Base-by-base conservation (phyloP, 35 echinoderm and acorn worm species). In the Stichopus chloronotus region DNA sequence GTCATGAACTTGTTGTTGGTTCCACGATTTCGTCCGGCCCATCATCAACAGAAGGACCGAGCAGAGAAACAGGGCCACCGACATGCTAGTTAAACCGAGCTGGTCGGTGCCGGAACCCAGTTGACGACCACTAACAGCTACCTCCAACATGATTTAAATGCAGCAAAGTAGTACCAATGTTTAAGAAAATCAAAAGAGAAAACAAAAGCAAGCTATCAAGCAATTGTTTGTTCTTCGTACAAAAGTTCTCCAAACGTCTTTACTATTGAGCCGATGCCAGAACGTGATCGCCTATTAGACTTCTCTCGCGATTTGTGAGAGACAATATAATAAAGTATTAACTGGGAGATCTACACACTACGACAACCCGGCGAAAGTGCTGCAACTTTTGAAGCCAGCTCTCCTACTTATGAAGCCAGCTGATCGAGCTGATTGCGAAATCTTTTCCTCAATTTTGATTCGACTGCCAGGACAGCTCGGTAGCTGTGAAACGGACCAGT, bases 391-490 rank as follows among this genome's bases (percentile, higher is more conserved):
- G 52, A 11, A 83, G 80, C 10, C 7, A 88, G 86, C 86, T 25
- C 25, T 30, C 30, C 17, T 74, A 7, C 69, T 69, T 60, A 69
- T 69, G 20, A 20, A 69, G 58, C 61, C 86, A 88, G 86, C 86
- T 88, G 86, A 63, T 88, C 21, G 84, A 17, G 14, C 6, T 14
- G 69, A 88, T 88, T 88, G 86, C 86, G 86, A 88, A 88, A 88
- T 88, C 80, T 19, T 20, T 43, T 43, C 17, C 52, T 83, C 11
- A 53, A 55, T 55, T 83, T 7, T 83, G 56, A 83, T 57, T 83
- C 8, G 25, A 83, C 80, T 8, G 19, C 25, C 52, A 30, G 20
- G 9, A 43, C 84, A 59, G 57, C 57, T 9, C 53, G 58, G 53
- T 63, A 86, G 86, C 61, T 61, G 58, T 88, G 86, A 69, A 88